Evolutionary conservation across 2,113 vertebrate genomes (phyloP), one percentile per base, ranked within the genome.

Genomic region (Dendropsophus ebraccatus): DNA sequence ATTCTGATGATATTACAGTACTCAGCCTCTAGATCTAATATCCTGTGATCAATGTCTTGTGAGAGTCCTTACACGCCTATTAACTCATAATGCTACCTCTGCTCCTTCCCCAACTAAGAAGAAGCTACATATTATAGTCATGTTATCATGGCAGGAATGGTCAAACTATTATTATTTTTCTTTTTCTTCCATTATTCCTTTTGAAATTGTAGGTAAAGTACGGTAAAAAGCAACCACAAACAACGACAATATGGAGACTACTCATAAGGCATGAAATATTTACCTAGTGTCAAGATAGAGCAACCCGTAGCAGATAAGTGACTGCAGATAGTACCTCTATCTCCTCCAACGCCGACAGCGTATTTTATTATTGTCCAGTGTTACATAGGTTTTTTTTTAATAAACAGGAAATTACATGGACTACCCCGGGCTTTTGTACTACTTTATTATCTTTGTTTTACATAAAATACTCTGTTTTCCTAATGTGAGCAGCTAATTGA

Each of bases 401-500:
- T 25, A 62, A 25, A 81, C 32, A 47, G 35, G 14, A 28, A 81
- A 60, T 14, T 62, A 80, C 41, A 65, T 69, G 17, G n/a, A 23
- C 17, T 25, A 50, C 14, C 17, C 16, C 2, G 35, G 28, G 19
- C 41, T 67, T 72, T 30, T 23, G 14, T 82, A 41, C 23, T 4
- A 30, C n/a, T 28, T 52, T 65, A 56, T 16, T 77, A 83, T 74
- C 30, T 49, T 76, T 84, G 45, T 14, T n/a, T 76, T 28, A 7
- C 52, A 21, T n/a, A 72, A 69, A 45, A 80, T 28, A 28, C 37
- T 19, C 78, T 17, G 77, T n/a, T 60, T 80, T 62, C 19, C 35
- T 60, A 62, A 60, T 80, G 56, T 4, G 10, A 28, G 35, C 28
- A 60, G 25, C 77, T 81, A 86, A 86, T 86, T 86, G 52, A 49